These are phyloP conservation scores for Cheilosia pagana DNA, from an alignment of 2,888 invertebrate species.

Conservation along the genomic window DNA sequence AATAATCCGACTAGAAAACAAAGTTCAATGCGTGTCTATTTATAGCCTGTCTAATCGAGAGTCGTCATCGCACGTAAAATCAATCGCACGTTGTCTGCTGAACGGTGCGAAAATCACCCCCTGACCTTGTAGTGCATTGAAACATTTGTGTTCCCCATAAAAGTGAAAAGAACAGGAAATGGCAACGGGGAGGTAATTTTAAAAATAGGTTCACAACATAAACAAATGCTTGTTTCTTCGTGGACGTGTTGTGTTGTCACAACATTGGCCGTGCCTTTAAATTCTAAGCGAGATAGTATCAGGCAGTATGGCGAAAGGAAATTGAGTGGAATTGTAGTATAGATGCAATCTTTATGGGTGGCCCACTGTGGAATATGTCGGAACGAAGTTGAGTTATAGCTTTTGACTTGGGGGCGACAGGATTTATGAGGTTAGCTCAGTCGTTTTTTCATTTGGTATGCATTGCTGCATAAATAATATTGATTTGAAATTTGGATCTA, in stretches of 20 bases:
- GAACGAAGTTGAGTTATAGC: conserved; percentile 19
- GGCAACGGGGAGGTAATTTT: conserved; percentile 7
- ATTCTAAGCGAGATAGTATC: background rate
- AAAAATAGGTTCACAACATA: conserved; percentile 45
- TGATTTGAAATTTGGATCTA: background rate
- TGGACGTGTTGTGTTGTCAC: conserved; percentile 17
- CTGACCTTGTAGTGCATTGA: conserved; percentile 52
- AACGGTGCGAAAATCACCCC: conserved; percentile 45
- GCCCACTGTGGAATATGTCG: conserved; percentile 18
- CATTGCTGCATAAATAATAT: background rate
- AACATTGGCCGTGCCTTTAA: conserved; percentile 6
- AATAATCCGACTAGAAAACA: conserved; percentile 39
- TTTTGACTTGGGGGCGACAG: background rate
- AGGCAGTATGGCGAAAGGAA: conserved; percentile 22
- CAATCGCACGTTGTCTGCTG: conserved; percentile 10
- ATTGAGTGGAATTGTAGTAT: conserved; percentile 21
- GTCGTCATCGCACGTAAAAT: conserved; percentile 36
- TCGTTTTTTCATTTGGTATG: background rate
- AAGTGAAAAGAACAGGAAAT: conserved; percentile 31
- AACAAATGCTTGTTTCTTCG: conserved; percentile 38
- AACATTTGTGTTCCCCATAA: conserved; percentile 16
- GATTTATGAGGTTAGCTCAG: conserved; percentile 10
- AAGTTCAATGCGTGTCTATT: conserved; percentile 49
- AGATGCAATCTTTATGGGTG: conserved; percentile 49
- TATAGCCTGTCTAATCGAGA: conserved; percentile 27